Percentiles rank a stretch among this genome's conserved stretches.
These are phyloP conservation scores for Cantharis nigra DNA, from an alignment of 2,888 invertebrate species.

Conservation along the genomic window DNA sequence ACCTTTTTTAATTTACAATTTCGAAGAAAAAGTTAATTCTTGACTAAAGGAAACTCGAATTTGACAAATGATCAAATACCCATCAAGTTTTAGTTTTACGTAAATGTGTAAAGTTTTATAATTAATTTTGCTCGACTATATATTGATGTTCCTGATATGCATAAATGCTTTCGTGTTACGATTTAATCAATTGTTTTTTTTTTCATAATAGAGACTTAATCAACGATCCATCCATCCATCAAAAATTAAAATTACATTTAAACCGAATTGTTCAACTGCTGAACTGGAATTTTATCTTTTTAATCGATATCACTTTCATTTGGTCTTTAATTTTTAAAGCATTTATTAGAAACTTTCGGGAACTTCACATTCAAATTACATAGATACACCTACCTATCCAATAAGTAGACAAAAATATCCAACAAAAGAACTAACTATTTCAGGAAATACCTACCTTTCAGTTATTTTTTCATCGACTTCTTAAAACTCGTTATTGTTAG, in stretches of 20 bases:
- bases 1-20: neutral
- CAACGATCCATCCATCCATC: neutral
- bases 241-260: neutral
- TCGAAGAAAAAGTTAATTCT: neutral
- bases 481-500: neutral
- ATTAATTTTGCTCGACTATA: neutral
- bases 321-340: neutral
- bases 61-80: neutral
- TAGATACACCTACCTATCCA: neutral
- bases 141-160: neutral
- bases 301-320: neutral
- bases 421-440: neutral
- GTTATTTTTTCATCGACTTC: neutral
- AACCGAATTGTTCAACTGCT: neutral
- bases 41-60: neutral
- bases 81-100: neutral
- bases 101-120: neutral
- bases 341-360: neutral
- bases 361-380: neutral
- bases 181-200: neutral
- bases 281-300: neutral
- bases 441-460: neutral
- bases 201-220: neutral
- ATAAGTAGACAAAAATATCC: neutral
- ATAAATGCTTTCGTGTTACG: neutral